phyloP scores from a whole-genome alignment of 2,797 vertebrate genomes.

The Pitangus sulphuratus region DNA sequence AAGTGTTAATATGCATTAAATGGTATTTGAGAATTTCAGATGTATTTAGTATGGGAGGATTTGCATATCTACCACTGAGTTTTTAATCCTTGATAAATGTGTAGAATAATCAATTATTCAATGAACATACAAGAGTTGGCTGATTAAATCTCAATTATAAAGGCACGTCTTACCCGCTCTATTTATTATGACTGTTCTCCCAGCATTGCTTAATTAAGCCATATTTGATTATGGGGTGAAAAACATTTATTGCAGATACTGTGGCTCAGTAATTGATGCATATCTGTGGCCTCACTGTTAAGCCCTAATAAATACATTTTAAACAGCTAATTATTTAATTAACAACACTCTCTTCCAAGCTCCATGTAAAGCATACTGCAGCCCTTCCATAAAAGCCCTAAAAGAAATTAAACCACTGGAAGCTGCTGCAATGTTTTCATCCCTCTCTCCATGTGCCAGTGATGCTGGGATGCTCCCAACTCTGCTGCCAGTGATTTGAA shows the following conservation, averaged over 20 bases:
- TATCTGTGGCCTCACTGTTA: slow-evolving; percentile 59
- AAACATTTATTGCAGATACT: slow-evolving; percentile 68
- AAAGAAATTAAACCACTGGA: background rate
- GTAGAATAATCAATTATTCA: slow-evolving; percentile 71
- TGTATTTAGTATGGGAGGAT: slow-evolving; percentile 30
- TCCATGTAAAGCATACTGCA: background rate
- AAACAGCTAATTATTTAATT: slow-evolving; percentile 69
- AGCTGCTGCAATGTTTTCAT: background rate
- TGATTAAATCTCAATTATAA: slow-evolving; percentile 74
- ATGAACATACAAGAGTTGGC: slow-evolving; percentile 45
- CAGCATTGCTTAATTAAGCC: slow-evolving; percentile 66
- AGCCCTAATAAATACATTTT: slow-evolving; percentile 63
- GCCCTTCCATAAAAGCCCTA: background rate
- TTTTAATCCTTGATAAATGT: slow-evolving; percentile 71
- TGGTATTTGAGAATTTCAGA: slow-evolving; percentile 36
- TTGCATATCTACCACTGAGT: slow-evolving; percentile 57
- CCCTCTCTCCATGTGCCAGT: rapidly evolving
- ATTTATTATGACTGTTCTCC: slow-evolving; percentile 64
- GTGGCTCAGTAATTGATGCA: slow-evolving; percentile 58
- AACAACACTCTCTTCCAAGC: slow-evolving; percentile 9
- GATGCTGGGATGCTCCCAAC: background rate
- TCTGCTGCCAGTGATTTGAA: background rate
- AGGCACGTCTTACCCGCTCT: slow-evolving; percentile 42
- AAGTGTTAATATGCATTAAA: slow-evolving; percentile 46
- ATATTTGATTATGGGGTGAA: slow-evolving; percentile 62